These are phyloP conservation scores for Diglossa cyanea DNA, from an alignment of 2,797 vertebrate species.

Conservation along the genomic window DNA sequence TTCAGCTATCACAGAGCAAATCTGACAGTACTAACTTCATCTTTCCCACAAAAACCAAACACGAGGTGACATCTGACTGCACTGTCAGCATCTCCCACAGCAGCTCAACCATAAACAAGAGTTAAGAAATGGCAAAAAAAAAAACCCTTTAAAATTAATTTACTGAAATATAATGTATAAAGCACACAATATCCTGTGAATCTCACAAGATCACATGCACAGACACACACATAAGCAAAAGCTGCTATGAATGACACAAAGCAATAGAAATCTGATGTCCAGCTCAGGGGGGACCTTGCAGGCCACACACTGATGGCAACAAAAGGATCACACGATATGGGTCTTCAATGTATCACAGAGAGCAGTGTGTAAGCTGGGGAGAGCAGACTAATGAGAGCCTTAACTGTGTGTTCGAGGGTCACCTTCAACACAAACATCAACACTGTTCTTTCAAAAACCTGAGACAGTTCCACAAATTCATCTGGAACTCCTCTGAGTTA, in stretches of 20 bases:
- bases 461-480: not conserved
- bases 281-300: not conserved
- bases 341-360: not conserved
- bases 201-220: not conserved
- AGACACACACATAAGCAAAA: not conserved
- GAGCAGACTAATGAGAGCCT: not conserved
- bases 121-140: not conserved
- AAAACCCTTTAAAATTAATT: not conserved
- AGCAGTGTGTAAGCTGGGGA: not conserved
- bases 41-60: conserved; percentile 9
- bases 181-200: not conserved
- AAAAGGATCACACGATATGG: not conserved
- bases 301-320: not conserved
- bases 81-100: not conserved
- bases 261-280: not conserved
- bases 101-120: not conserved
- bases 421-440: not conserved
- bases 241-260: not conserved
- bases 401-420: not conserved
- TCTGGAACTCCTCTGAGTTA: conserved; percentile 1
- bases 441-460: not conserved
- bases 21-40: not conserved
- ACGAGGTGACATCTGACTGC: not conserved
- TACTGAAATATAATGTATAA: not conserved
- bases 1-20: conserved; percentile 8